These are phyloP conservation scores for Cinclus mexicanus DNA, from an alignment of 2,113 vertebrate species.

Conservation along the genomic window DNA sequence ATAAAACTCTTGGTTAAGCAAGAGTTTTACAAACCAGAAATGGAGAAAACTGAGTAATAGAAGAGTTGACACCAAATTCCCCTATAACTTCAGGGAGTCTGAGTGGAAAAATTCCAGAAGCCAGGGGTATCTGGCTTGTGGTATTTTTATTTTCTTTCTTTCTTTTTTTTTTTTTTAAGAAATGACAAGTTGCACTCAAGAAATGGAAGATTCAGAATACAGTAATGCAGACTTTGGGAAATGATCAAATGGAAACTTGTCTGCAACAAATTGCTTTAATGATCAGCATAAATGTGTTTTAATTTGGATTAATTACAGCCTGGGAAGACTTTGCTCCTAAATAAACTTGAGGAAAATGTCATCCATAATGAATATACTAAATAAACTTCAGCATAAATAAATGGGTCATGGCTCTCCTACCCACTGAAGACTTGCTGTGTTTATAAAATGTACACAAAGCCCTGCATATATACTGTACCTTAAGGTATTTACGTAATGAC, in stretches of 20 bases:
- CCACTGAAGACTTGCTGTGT: constrained; percentile 36
- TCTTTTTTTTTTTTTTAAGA: not conserved
- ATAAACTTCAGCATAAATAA: constrained; percentile 40
- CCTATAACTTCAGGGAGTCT: not conserved
- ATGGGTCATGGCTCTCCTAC: not conserved
- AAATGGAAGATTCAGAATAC: constrained; percentile 23
- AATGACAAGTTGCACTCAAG: not conserved
- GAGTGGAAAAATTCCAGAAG: not conserved
- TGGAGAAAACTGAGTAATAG: not conserved
- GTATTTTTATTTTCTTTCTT: not conserved
- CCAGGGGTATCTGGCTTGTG: not conserved
- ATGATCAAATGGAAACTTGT: constrained; percentile 57
- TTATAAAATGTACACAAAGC: constrained; percentile 57
- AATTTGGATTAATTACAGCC: constrained; percentile 64
- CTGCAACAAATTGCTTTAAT: constrained; percentile 53
- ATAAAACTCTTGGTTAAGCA: not conserved
- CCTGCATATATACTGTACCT: constrained; percentile 20
- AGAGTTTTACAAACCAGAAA: not conserved
- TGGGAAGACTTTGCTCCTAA: constrained; percentile 48
- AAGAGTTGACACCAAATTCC: not conserved
- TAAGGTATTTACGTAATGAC: constrained; percentile 41
- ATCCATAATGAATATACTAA: constrained; percentile 47
- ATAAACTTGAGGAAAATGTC: constrained; percentile 51
- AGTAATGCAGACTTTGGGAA: constrained; percentile 23
- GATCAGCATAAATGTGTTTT: constrained; percentile 55